Conservation (phyloP, 2,797 vertebrate genomes). For the Gambusia yucatana region DNA sequence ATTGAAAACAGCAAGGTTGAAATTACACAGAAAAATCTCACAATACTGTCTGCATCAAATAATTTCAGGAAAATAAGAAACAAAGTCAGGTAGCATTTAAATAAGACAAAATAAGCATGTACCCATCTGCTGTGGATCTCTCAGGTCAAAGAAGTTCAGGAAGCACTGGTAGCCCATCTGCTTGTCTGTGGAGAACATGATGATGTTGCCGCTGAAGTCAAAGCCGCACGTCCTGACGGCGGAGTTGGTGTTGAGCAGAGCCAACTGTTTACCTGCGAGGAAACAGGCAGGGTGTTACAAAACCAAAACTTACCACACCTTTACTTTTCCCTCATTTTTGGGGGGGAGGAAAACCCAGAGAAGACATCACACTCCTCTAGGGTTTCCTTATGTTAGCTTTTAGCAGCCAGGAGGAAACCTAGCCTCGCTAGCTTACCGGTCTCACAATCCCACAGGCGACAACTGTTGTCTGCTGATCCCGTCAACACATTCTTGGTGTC, state of each 20-base stretch:
- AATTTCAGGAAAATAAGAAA: no score
- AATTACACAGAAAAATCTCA: no score
- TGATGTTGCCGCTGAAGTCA: conserved; percentile 98
- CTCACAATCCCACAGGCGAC: conserved; percentile 96
- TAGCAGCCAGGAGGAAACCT: not conserved
- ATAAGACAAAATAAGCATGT: conserved; percentile 15
- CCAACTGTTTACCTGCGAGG: conserved; percentile 91
- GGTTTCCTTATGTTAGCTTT: not conserved
- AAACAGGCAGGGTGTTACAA: not conserved
- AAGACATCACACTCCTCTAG: not conserved
- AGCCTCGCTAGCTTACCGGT: conserved; percentile 82
- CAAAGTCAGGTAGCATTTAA: no score
- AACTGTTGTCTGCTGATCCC: conserved; percentile 97
- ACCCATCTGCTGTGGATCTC: conserved; percentile 96
- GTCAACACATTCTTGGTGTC: conserved; percentile 96
- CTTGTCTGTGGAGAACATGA: conserved; percentile 99
- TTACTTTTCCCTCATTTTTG: not conserved
- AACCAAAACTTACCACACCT: not conserved
- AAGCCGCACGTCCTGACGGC: conserved; percentile 97
- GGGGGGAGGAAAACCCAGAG: not conserved
- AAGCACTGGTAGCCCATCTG: conserved; percentile 99
- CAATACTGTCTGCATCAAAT: no score
- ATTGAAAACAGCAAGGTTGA: no score
- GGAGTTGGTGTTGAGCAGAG: conserved; percentile 92
- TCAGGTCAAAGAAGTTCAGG: conserved; percentile 94